Evolutionary conservation across 1,140 invertebrate genomes (phyloP).

Genomic region (Meloidogyne hapla): DNA sequence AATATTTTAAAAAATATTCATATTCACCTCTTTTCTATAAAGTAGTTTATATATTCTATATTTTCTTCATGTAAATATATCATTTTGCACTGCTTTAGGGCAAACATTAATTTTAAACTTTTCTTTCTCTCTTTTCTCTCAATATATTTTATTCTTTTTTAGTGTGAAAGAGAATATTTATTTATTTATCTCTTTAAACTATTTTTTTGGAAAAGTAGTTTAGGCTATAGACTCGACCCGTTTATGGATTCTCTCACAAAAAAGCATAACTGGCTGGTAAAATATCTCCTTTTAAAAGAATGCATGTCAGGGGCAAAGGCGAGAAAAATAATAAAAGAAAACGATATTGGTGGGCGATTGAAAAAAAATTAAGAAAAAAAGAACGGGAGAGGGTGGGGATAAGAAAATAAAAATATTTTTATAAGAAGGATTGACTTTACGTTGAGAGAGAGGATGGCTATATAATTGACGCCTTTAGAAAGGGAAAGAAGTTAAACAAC

Average conservation of each 20-base stretch:
- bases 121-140: neutral
- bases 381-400: neutral
- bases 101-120: constrained; percentile 6
- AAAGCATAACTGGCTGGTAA: neutral
- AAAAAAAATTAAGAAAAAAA: neutral
- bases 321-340: neutral
- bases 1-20: too few species aligned
- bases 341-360: neutral
- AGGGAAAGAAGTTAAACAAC: too few species aligned
- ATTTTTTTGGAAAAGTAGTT: neutral
- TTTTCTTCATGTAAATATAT: constrained; percentile 17
- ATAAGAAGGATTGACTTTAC: neutral
- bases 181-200: neutral
- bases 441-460: neutral
- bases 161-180: constrained; percentile 1
- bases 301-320: constrained; percentile 4
- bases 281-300: neutral
- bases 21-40: too few species aligned
- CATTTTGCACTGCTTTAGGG: constrained; percentile 4
- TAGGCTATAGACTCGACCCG: neutral
- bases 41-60: too few species aligned
- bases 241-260: neutral
- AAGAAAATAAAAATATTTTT: neutral
- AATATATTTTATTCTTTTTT: neutral
- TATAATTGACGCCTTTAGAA: too few species aligned